Base-by-base conservation (phyloP, 2,888 invertebrate species). In the Acanthosepion lycidas region DNA sequence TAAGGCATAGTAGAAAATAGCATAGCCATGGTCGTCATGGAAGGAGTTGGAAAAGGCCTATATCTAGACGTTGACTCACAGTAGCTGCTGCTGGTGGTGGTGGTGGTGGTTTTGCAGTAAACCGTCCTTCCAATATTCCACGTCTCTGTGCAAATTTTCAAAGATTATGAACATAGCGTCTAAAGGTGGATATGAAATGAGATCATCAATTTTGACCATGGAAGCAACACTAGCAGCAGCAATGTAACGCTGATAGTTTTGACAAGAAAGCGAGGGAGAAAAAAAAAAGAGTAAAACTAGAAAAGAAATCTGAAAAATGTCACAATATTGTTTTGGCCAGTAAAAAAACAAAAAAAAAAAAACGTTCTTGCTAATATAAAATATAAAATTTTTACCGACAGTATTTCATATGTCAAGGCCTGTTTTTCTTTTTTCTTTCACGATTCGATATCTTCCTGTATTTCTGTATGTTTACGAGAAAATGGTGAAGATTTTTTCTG, bases 391-490 rank as follows among this genome's bases (percentile, higher is more conserved):
- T 78, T 33, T 78, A n/a, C 78, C 23, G n/a, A 33, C n/a, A 18
- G 78, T 78, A 78, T 78, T 78, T 78, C 78, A 78, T 78, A 78
- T 78, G 78, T 78, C 78, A 78, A 78, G n/a, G 78, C n/a, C n/a
- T 33, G n/a, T n/a, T 28, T 78, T 78, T 78, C 6, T n/a, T n/a
- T 12, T 78, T 78, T 33, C n/a, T 8, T 33, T 78, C 15, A 3
- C n/a, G 12, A 78, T n/a, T 78, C n/a, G n/a, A 78, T 59, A 23
- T 59, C 6, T 78, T 78, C 78, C 15, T 78, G 33, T 33, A 78
- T 78, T 78, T 33, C n/a, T n/a, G 6, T n/a, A n/a, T 78, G 78
- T 78, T 78, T 78, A 78, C n/a, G 78, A 78, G 78, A 78, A 78
- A 15, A 78, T n/a, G 78, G 9, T n/a, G n/a, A n/a, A 8, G 8